Evolutionary conservation across 2,797 vertebrate species (phyloP).

Genomic region (Lates japonicus): DNA sequence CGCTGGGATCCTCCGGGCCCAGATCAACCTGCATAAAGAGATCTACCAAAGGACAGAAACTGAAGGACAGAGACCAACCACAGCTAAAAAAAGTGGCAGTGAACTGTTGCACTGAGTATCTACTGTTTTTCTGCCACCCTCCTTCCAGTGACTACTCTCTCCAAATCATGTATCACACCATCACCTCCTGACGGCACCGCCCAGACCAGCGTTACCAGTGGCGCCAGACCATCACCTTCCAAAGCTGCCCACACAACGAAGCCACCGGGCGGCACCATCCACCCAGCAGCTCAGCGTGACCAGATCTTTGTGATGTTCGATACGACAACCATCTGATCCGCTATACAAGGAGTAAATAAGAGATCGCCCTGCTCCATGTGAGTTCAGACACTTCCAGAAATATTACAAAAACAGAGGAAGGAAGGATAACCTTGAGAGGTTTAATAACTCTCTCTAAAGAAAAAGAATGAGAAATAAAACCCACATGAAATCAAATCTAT

Average conservation of each 20-base stretch:
- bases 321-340: conserved; percentile 88
- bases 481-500: no score
- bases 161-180: conserved; percentile 91
- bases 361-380: conserved; percentile 92
- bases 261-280: conserved; percentile 55
- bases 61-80: conserved; percentile 69
- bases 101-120: neutral
- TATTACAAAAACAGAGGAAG: no score
- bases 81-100: no score
- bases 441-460: no score
- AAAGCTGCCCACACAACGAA: conserved; percentile 86
- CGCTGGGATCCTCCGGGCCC: conserved; percentile 84
- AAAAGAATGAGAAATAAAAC: no score
- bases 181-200: conserved; percentile 83
- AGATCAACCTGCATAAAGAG: conserved; percentile 91
- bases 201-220: conserved; percentile 86
- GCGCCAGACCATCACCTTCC: conserved; percentile 92
- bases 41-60: conserved; percentile 90
- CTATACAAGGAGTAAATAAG: conserved; percentile 95
- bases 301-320: conserved; percentile 95
- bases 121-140: neutral
- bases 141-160: conserved; percentile 91
- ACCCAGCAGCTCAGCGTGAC: conserved; percentile 93
- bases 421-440: no score
- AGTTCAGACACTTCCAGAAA: conserved; percentile 38